Percentiles rank a stretch among this genome's conserved stretches.
phyloP scores from a whole-genome alignment of 2,113 vertebrate species.

The Apeltes quadracus region DNA sequence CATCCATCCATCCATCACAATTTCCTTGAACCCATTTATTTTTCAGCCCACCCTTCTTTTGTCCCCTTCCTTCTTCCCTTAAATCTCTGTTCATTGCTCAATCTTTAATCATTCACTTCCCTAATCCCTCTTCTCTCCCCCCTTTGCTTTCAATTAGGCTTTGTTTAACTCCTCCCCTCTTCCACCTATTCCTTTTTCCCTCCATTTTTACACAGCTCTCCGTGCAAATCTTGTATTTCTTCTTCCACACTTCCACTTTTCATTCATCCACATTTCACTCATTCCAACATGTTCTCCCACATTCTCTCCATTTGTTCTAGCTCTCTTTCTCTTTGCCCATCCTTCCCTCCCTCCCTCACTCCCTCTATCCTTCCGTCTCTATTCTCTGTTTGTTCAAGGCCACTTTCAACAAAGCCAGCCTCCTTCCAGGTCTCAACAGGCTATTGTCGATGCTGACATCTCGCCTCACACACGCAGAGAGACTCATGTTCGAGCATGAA shows the following conservation, averaged over 20 bases:
- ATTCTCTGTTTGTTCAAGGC: constrained; percentile 73
- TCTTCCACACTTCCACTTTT: not conserved
- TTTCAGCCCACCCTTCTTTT: constrained; percentile 30
- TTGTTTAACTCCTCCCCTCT: constrained; percentile 14
- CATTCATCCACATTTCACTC: constrained; percentile 11
- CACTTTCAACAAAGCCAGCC: constrained; percentile 63
- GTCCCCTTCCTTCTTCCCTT: constrained; percentile 2
- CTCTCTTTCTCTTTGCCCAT: not conserved
- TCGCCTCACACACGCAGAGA: constrained; percentile 46
- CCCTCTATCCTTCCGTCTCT: constrained; percentile 34
- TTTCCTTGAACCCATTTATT: constrained; percentile 10
- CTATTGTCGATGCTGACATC: constrained; percentile 67
- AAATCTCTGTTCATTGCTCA: not conserved
- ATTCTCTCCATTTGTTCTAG: constrained; percentile 1
- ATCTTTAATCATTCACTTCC: constrained; percentile 41
- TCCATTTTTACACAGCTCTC: constrained; percentile 2
- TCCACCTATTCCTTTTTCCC: constrained; percentile 2
- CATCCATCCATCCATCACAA: constrained; percentile 13
- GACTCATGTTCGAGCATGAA: constrained; percentile 17
- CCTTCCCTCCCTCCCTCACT: constrained; percentile 2
- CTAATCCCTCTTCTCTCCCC: constrained; percentile 41
- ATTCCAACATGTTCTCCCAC: constrained; percentile 3
- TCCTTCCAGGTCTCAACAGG: constrained; percentile 65
- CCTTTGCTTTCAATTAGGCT: constrained; percentile 19
- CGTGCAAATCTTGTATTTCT: not conserved